phyloP scores from a whole-genome alignment of 2,888 invertebrate species.

The Stictocephala bisonia region DNA sequence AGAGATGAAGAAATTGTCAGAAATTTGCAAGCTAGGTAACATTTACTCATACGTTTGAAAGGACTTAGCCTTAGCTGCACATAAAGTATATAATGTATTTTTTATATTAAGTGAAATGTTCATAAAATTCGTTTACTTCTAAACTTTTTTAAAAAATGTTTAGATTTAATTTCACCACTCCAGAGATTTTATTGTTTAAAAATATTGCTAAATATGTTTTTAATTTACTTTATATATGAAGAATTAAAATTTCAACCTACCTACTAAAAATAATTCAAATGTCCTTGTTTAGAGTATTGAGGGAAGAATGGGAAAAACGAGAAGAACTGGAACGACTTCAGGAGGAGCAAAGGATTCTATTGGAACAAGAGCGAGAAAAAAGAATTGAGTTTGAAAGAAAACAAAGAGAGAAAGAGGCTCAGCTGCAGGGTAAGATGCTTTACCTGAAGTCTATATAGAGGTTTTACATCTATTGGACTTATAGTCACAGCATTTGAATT shows the following conservation, averaged over 20 bases:
- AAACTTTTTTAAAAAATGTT: no score
- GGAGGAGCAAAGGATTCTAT: conserved; percentile 77
- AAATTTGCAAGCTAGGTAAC: conserved; percentile 63
- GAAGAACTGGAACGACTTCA: conserved; percentile 85
- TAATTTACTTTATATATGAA: conserved; percentile 1
- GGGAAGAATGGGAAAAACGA: conserved; percentile 86
- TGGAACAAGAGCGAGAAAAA: conserved; percentile 81
- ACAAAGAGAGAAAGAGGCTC: conserved; percentile 77
- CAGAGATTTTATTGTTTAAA: no score
- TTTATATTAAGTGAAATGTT: no score
- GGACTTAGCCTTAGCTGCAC: background rate
- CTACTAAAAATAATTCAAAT: background rate
- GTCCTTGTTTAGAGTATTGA: conserved; percentile 69
- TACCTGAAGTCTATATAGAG: no score
- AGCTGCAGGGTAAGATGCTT: conserved; percentile 75
- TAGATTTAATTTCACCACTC: no score
- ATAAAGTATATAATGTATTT: no score
- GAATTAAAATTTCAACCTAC: background rate
- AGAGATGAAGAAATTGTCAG: conserved; percentile 82
- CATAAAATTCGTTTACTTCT: no score
- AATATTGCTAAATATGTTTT: background rate
- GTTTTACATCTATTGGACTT: no score
- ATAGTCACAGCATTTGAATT: no score
- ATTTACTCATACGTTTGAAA: background rate
- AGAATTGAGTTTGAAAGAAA: conserved; percentile 78